Evolutionary conservation across 2,888 invertebrate genomes (phyloP).

Genomic region (Heteromyza rotundicornis): DNA sequence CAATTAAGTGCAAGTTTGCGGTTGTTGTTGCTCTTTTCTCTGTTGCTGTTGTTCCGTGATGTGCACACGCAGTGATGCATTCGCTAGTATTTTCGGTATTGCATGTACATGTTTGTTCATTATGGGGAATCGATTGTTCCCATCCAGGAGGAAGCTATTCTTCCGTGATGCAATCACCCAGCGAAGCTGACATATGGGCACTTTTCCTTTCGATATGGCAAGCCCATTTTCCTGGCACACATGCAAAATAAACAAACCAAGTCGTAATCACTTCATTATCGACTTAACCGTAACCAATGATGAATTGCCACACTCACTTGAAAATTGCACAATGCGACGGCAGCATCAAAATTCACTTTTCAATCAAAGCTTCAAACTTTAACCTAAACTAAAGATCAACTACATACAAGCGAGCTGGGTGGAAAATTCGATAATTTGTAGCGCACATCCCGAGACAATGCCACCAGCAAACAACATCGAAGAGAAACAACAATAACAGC

Average conservation of each 20-base stretch:
- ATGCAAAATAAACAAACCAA: too few species aligned
- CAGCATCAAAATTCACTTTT: background rate
- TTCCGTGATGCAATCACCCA: too few species aligned
- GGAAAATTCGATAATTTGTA: conserved; percentile 7
- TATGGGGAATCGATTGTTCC: too few species aligned
- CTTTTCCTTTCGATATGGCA: too few species aligned
- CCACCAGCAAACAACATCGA: background rate
- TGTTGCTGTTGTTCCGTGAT: conserved; percentile 16
- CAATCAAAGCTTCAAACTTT: background rate
- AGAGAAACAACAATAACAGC: background rate
- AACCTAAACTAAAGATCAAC: background rate
- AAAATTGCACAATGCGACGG: background rate
- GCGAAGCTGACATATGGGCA: too few species aligned
- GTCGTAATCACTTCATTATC: background rate
- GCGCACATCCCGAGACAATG: background rate
- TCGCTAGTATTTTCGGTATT: conserved; percentile 10
- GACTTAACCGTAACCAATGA: background rate
- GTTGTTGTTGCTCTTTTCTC: conserved; percentile 9
- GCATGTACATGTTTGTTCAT: too few species aligned
- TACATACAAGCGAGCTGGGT: background rate
- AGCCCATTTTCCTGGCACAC: too few species aligned
- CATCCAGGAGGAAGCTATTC: too few species aligned
- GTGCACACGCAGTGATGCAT: conserved; percentile 36
- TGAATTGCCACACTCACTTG: background rate
- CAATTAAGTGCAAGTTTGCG: conserved; percentile 21